Evolutionary conservation across 2,888 invertebrate genomes (phyloP), one percentile per base, ranked within the genome.

Genomic region (Nebria salina): DNA sequence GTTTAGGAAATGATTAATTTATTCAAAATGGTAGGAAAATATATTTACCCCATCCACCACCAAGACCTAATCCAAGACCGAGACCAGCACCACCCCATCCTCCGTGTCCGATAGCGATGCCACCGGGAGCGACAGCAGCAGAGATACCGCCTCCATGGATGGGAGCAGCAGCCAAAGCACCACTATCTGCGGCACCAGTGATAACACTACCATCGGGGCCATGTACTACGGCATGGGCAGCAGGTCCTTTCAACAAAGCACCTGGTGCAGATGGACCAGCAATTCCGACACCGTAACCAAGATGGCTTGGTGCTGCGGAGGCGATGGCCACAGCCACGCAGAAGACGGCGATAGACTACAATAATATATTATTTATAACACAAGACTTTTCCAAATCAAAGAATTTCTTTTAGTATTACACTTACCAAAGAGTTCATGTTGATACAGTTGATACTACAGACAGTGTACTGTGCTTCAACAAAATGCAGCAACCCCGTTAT

Each of bases 91-190:
- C 77, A 1, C 76, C 74, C 65, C 66, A 70, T 25, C 82, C 82
- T 54, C 76, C 77, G 41, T 76, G 82, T 42, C 82, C 82, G 34
- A 77, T 73, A 34, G 77, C 82, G 6, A 87, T 84, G 43, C 83
- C 82, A 77, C 88, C 88, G 6, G 88, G 87, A 43, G 86, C 85
- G 2, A 87, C 86, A 81, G 86, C 86, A 65, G 86, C 86, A 74
- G 85, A 85, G 41, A 87, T 85, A 70, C 85, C 87, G 78, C 87
- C 87, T 77, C 88, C 86, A 34, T 86, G 85, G 80, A 85, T 84
- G 79, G 88, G 81, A 87, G 89, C 20, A 87, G 88, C 83, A 84
- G 87, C 72, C 85, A 89, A 70, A 85, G 89, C 72, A 86, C 90
- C 83, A 89, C 88, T 83, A 88, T 87, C 65, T 11, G 82, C 80